phyloP scores from a whole-genome alignment of 1,140 invertebrate genomes.

The Drosophila grimshawi region DNA sequence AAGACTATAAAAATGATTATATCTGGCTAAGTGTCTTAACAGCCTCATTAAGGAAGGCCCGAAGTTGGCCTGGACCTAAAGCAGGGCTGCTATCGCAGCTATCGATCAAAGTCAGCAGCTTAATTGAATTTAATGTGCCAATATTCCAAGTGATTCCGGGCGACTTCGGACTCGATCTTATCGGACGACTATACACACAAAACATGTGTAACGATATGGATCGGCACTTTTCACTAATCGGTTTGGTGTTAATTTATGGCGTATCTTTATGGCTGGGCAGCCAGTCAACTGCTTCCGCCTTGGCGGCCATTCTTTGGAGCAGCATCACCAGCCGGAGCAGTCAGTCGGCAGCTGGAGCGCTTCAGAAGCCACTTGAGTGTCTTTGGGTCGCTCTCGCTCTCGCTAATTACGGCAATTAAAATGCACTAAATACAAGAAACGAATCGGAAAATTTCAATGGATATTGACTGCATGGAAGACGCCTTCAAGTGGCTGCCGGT shows the following conservation, averaged over 20 bases:
- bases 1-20: slow-evolving; percentile 38
- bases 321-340: not conserved
- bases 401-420: slow-evolving; percentile 81
- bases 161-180: not conserved
- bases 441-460: slow-evolving; percentile 8
- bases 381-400: slow-evolving; percentile 40
- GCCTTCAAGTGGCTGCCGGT: slow-evolving; percentile 66
- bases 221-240: slow-evolving; percentile 80
- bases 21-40: slow-evolving; percentile 46
- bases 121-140: slow-evolving; percentile 76
- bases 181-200: slow-evolving; percentile 10
- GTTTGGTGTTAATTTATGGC: slow-evolving; percentile 80
- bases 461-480: slow-evolving; percentile 17
- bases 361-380: slow-evolving; percentile 73
- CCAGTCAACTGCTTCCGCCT: slow-evolving; percentile 67
- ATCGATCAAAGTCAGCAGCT: slow-evolving; percentile 51
- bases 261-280: slow-evolving; percentile 58
- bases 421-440: slow-evolving; percentile 70
- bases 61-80: not conserved
- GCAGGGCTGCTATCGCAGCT: slow-evolving; percentile 12
- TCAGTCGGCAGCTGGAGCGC: slow-evolving; percentile 39
- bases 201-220: slow-evolving; percentile 71
- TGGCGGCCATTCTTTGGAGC: slow-evolving; percentile 57
- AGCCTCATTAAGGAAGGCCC: slow-evolving; percentile 48
- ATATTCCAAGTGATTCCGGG: slow-evolving; percentile 51